These are phyloP conservation scores for Dicrurus megarhynchus DNA, from an alignment of 2,113 vertebrate genomes.

Conservation along the genomic window DNA sequence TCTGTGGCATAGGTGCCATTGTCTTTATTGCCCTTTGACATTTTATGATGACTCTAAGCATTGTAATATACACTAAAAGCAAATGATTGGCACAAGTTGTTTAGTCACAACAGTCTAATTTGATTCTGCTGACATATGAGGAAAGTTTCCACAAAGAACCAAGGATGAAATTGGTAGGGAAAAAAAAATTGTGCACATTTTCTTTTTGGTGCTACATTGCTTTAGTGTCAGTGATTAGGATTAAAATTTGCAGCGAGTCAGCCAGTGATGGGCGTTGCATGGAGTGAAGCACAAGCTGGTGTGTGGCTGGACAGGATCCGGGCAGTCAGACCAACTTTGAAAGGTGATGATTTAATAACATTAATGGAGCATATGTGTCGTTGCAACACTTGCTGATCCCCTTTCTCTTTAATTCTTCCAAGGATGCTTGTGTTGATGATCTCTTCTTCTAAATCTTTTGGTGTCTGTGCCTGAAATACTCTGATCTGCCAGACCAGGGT, in stretches of 20 bases:
- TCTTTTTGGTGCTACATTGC: background rate
- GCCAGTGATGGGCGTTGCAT: background rate
- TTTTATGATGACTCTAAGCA: background rate
- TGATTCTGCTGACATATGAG: background rate
- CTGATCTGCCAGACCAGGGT: background rate
- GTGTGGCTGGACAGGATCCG: background rate
- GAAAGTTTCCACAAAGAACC: background rate
- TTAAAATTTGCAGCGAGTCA: background rate
- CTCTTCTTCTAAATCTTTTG: background rate
- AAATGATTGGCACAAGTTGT: background rate
- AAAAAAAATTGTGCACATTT: background rate
- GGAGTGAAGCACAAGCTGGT: background rate
- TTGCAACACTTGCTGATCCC: background rate
- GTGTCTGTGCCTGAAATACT: background rate
- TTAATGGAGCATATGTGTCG: background rate
- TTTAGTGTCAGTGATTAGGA: background rate
- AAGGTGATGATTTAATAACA: constrained; percentile 19
- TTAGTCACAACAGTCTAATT: background rate
- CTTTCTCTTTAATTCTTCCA: background rate
- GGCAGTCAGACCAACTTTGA: background rate
- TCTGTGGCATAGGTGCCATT: background rate
- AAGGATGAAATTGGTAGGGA: background rate
- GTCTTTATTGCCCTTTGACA: background rate
- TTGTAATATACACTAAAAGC: background rate
- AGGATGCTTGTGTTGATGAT: background rate